phyloP scores from a whole-genome alignment of 53 echinoderm and acorn worm genomes.

The Actinopyga echinites region DNA sequence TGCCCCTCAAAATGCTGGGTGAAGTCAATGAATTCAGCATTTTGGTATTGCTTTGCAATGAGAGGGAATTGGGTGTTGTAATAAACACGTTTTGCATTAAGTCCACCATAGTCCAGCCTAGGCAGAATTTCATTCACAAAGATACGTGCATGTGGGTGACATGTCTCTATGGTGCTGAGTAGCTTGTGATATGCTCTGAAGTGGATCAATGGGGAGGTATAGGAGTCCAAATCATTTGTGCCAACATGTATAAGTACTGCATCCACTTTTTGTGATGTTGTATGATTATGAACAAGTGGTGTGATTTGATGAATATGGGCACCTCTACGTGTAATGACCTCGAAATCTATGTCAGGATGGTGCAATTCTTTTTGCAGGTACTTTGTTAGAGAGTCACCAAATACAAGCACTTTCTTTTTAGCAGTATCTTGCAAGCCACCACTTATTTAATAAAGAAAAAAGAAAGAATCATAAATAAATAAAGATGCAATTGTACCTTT shows the following conservation, averaged over 20 bases:
- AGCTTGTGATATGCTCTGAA: conserved; percentile 10
- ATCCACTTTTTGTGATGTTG: not conserved
- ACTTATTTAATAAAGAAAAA: too few relatives aligned
- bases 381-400: not conserved
- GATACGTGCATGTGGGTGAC: not conserved
- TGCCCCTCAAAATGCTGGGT: not conserved
- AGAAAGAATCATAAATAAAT: too few relatives aligned
- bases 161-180: not conserved
- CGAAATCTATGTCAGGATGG: not conserved
- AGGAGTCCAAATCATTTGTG: not conserved
- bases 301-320: not conserved
- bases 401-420: not conserved
- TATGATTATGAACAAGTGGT: not conserved
- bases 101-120: not conserved
- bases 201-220: not conserved
- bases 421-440: not conserved
- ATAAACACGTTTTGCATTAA: not conserved
- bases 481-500: too few relatives aligned
- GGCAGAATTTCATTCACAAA: not conserved
- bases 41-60: not conserved
- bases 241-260: not conserved
- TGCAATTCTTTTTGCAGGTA: not conserved
- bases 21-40: conserved; percentile 2
- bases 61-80: conserved; percentile 2
- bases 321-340: not conserved